phyloP scores from a whole-genome alignment of 1,140 invertebrate species.

The Lasioglossum baleicum region DNA sequence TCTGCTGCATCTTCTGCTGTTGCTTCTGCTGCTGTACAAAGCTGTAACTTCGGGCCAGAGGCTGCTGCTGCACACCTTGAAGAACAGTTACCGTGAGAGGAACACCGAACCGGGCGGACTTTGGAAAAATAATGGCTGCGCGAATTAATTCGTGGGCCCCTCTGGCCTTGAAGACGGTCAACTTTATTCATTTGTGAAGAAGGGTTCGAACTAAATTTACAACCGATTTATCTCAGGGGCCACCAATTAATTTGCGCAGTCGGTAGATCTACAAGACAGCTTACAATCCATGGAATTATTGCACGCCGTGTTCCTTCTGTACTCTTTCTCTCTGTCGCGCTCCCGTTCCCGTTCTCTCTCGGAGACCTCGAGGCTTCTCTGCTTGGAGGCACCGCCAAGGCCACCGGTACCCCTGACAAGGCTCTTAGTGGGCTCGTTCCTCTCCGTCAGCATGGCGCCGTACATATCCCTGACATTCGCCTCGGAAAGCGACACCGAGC shows the following conservation, averaged over 20 bases:
- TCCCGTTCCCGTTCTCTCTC: constrained; percentile 66
- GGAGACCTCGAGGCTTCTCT: constrained; percentile 78
- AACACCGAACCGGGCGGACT: background rate
- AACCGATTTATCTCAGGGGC: too few relatives aligned
- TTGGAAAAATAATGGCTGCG: too few relatives aligned
- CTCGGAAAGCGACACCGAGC: constrained; percentile 73
- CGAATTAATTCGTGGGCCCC: too few relatives aligned
- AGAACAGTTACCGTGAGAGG: constrained; percentile 18
- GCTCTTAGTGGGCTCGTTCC: constrained; percentile 69
- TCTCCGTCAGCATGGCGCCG: constrained; percentile 69
- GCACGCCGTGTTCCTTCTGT: constrained; percentile 71
- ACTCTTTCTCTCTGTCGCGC: constrained; percentile 70
- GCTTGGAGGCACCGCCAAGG: constrained; percentile 72
- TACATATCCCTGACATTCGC: constrained; percentile 76
- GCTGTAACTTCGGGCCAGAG: constrained; percentile 85
- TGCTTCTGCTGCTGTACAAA: constrained; percentile 85
- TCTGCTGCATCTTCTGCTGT: constrained; percentile 78
- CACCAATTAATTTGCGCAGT: too few relatives aligned
- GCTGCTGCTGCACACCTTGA: constrained; percentile 74
- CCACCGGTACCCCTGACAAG: constrained; percentile 58
- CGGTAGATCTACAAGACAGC: constrained; percentile 25
- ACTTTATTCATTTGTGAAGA: too few relatives aligned
- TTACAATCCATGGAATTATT: constrained; percentile 75
- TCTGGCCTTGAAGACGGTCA: too few relatives aligned
- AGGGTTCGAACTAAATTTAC: too few relatives aligned